Evolutionary conservation across 2,797 vertebrate species (phyloP).

Genomic region (Amphiprion clarkii): DNA sequence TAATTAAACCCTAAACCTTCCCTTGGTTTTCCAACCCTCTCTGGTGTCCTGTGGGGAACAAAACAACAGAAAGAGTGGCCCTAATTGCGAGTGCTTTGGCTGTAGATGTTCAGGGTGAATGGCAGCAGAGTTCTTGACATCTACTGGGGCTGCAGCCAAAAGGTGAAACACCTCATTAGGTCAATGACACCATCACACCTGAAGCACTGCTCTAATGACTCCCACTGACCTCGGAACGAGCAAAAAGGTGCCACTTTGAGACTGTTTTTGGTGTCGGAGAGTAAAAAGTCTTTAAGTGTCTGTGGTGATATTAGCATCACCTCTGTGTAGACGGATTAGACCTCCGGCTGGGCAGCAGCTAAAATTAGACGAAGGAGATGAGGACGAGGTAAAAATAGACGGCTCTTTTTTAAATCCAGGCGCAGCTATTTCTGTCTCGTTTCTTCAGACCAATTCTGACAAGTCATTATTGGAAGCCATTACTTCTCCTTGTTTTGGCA

Average conservation of each 20-base stretch:
- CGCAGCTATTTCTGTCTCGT: conserved; percentile 72
- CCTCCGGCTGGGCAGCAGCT: conserved; percentile 52
- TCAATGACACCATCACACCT: conserved; percentile 63
- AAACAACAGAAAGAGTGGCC: conserved; percentile 32
- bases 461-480: conserved; percentile 75
- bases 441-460: conserved; percentile 65
- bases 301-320: conserved; percentile 30
- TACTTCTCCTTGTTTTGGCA: conserved; percentile 70
- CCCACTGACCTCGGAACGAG: conserved; percentile 28
- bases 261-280: not conserved
- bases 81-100: conserved; percentile 54
- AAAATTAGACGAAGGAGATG: conserved; percentile 74
- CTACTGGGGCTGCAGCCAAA: conserved; percentile 27
- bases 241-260: conserved; percentile 36
- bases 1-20: conserved; percentile 41
- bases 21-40: not conserved
- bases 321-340: conserved; percentile 50
- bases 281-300: conserved; percentile 9
- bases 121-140: conserved; percentile 36
- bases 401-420: conserved; percentile 39
- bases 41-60: conserved; percentile 42
- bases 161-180: conserved; percentile 75
- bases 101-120: conserved; percentile 39
- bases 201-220: conserved; percentile 16
- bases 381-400: conserved; percentile 72